Conservation (phyloP, 2,113 vertebrate genomes). For the Ibidorhyncha struthersii region DNA sequence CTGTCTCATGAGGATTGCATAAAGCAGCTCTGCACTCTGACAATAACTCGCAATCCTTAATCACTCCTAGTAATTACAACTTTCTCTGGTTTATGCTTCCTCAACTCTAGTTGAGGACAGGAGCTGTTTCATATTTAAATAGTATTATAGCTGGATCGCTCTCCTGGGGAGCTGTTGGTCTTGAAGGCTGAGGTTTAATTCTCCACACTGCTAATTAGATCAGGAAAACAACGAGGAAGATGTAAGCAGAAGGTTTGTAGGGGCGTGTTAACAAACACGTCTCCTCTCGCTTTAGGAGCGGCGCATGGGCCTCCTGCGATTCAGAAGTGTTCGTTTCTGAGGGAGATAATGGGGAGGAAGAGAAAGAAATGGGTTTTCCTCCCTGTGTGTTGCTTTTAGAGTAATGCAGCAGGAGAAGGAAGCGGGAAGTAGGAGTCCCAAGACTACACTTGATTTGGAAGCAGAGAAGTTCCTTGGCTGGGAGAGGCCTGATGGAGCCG, state of each 20-base stretch:
- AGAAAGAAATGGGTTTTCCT: neutral
- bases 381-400: neutral
- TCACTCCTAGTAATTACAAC: slow-evolving; percentile 66
- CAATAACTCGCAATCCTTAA: slow-evolving; percentile 55
- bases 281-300: neutral
- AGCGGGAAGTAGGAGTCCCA: fast-evolving
- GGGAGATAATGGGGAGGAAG: neutral
- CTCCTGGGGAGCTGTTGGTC: slow-evolving; percentile 46
- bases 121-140: slow-evolving; percentile 67
- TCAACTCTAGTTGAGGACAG: slow-evolving; percentile 36
- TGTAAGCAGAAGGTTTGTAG: neutral
- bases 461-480: neutral
- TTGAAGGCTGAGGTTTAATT: slow-evolving; percentile 65
- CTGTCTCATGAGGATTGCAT: neutral
- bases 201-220: slow-evolving; percentile 69
- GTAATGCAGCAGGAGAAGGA: neutral
- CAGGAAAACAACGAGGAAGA: neutral
- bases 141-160: slow-evolving; percentile 31
- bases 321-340: fast-evolving
- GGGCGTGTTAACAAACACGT: neutral
- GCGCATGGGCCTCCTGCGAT: fast-evolving
- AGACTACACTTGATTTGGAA: neutral
- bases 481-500: neutral
- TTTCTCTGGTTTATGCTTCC: slow-evolving; percentile 30
- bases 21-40: neutral